Evolutionary conservation across 1,140 invertebrate species (phyloP).

Genomic region (Varroa destructor): DNA sequence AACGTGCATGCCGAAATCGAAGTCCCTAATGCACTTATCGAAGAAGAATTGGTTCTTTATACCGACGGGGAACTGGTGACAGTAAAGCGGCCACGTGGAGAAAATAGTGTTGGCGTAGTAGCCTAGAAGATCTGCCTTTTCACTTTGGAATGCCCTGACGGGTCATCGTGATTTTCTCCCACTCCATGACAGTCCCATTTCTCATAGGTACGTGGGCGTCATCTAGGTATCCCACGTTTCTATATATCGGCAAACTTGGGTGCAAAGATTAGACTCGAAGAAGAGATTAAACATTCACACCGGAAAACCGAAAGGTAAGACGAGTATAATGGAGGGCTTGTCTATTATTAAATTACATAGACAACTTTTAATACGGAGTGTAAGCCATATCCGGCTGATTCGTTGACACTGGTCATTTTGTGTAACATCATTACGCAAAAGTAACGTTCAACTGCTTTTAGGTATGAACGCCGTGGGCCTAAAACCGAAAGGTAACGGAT

Average conservation of each 20-base stretch:
- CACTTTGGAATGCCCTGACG: conserved; percentile 86
- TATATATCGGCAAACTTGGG: conserved; percentile 94
- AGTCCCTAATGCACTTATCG: conserved; percentile 55
- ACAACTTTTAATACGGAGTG: too few relatives aligned
- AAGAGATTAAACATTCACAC: conserved; percentile 81
- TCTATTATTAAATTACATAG: too few relatives aligned
- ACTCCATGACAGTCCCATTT: conserved; percentile 76
- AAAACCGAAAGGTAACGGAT: too few relatives aligned
- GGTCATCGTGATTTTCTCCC: conserved; percentile 78
- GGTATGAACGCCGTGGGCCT: too few relatives aligned
- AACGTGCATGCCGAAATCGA: conserved; percentile 52
- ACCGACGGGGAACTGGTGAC: conserved; percentile 52
- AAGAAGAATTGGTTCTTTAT: conserved; percentile 74
- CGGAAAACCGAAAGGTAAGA: conserved; percentile 56
- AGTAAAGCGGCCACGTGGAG: conserved; percentile 78
- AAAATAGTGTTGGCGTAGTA: conserved; percentile 94
- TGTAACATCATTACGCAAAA: too few relatives aligned
- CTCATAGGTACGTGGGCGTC: conserved; percentile 87
- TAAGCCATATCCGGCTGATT: too few relatives aligned
- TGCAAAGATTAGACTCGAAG: conserved; percentile 87
- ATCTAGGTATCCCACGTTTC: conserved; percentile 72
- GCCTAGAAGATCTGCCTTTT: conserved; percentile 83
- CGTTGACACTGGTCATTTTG: too few relatives aligned
- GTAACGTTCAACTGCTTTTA: too few relatives aligned
- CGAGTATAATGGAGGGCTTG: too few relatives aligned